Evolutionary conservation across 2,113 vertebrate genomes (phyloP).

Genomic region (Trichechus manatus): DNA sequence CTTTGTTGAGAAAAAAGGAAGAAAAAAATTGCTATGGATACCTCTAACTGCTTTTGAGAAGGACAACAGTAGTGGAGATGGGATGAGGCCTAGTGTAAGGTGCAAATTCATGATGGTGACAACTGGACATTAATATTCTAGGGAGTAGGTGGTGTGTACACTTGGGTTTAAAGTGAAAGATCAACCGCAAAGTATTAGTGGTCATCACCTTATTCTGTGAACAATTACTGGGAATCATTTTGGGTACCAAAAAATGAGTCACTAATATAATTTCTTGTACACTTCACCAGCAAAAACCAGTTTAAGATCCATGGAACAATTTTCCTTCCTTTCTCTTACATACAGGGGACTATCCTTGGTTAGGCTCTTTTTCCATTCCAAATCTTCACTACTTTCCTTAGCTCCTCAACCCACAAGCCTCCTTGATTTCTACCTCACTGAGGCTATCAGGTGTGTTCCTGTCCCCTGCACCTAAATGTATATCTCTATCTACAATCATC

Average conservation of each 20-base stretch:
- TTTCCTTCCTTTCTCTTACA: neutral
- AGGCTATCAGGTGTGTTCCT: neutral
- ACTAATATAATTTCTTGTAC: neutral
- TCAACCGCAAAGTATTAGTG: neutral
- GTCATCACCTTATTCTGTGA: neutral
- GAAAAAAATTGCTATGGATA: neutral
- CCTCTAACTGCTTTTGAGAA: neutral
- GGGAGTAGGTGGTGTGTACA: neutral
- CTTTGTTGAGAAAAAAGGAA: neutral
- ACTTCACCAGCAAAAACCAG: neutral
- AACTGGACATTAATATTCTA: neutral
- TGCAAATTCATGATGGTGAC: neutral
- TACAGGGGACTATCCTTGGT: neutral
- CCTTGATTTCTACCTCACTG: neutral
- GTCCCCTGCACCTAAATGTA: neutral
- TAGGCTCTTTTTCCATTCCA: neutral
- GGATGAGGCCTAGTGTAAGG: neutral
- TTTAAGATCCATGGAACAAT: neutral
- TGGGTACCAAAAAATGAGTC: neutral
- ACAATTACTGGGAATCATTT: neutral
- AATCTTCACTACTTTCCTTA: neutral
- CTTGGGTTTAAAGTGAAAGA: slow-evolving; percentile 2
- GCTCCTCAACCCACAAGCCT: neutral
- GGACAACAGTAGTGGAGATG: neutral
- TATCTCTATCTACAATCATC: neutral